Base-by-base conservation (phyloP, 1,140 invertebrate species). In the Limonius californicus region DNA sequence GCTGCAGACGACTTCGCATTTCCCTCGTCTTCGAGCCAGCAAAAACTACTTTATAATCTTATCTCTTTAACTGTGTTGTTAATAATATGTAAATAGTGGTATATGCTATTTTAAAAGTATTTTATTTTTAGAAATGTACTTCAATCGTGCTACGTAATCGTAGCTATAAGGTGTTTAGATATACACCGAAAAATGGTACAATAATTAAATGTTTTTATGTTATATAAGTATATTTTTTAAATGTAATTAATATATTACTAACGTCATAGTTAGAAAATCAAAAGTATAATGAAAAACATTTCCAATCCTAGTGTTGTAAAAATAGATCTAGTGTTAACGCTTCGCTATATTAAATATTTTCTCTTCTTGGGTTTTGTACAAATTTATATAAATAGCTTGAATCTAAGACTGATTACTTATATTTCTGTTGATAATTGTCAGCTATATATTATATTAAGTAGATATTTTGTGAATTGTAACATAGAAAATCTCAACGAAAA, bases 1-100 rank as follows among this genome's bases (percentile, higher is more conserved):
- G 59, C 62, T 57, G 62, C 63, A 23, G 64, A 69, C 21, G 65
- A 69, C 42, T 63, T 61, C 21, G 56, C 59, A 16, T 64, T 69
- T 30, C 58, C 64, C 15, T 67, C 67, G 14, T 62, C 62, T 12
- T 42, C 35, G 20, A 27, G 20, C 20, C 45, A 21, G n/a, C 45
- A 50, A 18, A 18, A 50, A 50, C 7, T 11, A 50, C 6, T 21
- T 18, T 50, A 18, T 50, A 50, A 18, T 11, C 8, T 50, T 18
- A 18, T 50, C n/a, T 45, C 4, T 21, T 50, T 50, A 16, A 50
- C 45, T 18, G 14, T 21, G 2, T 12, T 50, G 14, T 19, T 50
- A 50, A 19, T 21, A 18, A 4, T 50, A 50, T 50, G 16, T 19
- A 50, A 50, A 50, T 50, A 50, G 45, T 50, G 45, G n/a, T 18